Conservation (phyloP, 2,888 invertebrate species). For the Prenolepis imparis region DNA sequence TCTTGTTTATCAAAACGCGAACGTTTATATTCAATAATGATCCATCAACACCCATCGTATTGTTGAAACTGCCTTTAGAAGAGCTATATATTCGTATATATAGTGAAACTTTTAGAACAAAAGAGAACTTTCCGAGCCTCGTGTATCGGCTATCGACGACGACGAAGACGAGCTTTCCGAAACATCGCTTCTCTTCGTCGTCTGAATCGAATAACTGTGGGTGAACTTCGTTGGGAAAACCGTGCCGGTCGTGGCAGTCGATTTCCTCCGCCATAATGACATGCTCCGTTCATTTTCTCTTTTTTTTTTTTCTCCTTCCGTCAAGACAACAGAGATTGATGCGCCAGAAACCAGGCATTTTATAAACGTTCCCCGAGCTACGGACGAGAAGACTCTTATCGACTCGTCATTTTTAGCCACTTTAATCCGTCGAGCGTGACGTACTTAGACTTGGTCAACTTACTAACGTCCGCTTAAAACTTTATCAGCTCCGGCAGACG, state of each 20-base stretch:
- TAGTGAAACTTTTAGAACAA: constrained; percentile 46
- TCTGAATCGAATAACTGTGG: constrained; percentile 16
- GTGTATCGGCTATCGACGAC: constrained; percentile 28
- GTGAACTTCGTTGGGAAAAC: constrained; percentile 22
- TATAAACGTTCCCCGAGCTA: neutral
- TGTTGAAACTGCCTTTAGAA: neutral
- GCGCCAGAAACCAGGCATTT: neutral
- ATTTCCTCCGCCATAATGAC: constrained; percentile 15
- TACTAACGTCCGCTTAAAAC: neutral
- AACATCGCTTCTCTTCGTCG: constrained; percentile 37
- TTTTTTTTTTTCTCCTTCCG: neutral
- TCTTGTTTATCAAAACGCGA: constrained; percentile 22
- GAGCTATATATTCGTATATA: constrained; percentile 23
- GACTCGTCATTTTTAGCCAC: constrained; percentile 26
- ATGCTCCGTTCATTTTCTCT: neutral
- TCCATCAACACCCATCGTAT: neutral
- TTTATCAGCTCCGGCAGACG: neutral
- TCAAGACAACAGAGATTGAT: constrained; percentile 16
- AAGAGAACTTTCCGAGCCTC: constrained; percentile 18
- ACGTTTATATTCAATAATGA: constrained; percentile 30
- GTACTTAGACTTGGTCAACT: constrained; percentile 5
- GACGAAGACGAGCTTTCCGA: constrained; percentile 33
- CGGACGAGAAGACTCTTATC: constrained; percentile 25
- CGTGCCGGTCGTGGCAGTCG: neutral
- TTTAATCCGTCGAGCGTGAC: constrained; percentile 22